A percentile compares a stretch with the other conserved stretches of the same genome.
phyloP scores from a whole-genome alignment of 2,888 invertebrate species.

The Carterocephalus palaemon region DNA sequence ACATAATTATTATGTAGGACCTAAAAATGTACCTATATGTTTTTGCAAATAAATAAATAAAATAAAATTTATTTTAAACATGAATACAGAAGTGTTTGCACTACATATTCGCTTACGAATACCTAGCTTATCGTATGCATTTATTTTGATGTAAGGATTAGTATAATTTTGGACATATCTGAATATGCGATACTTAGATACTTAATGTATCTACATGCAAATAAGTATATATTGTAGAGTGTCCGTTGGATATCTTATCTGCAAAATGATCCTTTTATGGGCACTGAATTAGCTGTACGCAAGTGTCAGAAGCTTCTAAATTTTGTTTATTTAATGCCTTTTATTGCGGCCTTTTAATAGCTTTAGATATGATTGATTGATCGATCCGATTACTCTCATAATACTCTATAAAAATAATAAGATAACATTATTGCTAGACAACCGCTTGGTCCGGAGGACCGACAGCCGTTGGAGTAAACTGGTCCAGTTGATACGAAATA shows the following conservation, averaged over 20 bases:
- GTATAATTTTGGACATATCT: neutral
- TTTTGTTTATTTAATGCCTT: conserved; percentile 19
- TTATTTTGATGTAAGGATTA: neutral
- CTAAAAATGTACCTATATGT: no score
- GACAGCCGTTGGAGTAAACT: no score
- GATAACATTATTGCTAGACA: neutral
- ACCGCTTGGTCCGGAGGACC: no score
- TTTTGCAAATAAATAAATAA: no score
- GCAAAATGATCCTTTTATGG: conserved; percentile 15
- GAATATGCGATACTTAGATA: no score
- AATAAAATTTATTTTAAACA: no score
- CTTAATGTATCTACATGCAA: neutral
- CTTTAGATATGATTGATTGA: conserved; percentile 25
- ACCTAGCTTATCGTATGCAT: neutral
- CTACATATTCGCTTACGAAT: neutral
- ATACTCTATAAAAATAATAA: conserved; percentile 6
- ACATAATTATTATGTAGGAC: no score
- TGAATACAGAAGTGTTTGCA: no score
- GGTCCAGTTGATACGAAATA: no score
- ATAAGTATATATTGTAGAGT: conserved; percentile 2
- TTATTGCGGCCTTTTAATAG: conserved; percentile 24
- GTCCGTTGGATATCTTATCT: conserved; percentile 12
- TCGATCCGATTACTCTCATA: conserved; percentile 14
- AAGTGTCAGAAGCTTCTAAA: conserved; percentile 11
- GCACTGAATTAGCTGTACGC: conserved; percentile 13